Evolutionary conservation across 1,140 invertebrate species (phyloP), one percentile per base, ranked within the genome.

Genomic region (Cherax quadricarinatus): DNA sequence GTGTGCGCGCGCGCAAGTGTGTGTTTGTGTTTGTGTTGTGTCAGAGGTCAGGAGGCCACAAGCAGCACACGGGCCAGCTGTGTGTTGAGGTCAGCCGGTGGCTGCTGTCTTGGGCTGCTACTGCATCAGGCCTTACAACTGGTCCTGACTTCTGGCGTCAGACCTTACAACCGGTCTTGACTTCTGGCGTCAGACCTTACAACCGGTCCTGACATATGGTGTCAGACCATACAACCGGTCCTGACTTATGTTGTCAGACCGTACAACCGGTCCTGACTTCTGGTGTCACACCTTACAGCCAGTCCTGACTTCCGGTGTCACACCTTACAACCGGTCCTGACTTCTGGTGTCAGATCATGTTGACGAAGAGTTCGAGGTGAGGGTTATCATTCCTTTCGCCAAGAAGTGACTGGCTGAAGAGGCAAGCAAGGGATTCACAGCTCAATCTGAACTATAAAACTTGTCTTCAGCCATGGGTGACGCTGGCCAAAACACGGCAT

Each of bases 401-500:
- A 21, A 21, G 53, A 9, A 10, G 62, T 14, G 1, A 4, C 62
- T 66, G 62, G 14, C 1, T 60, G 57, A 3, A 60, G 21, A 75
- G 70, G 3, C n/a, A 24, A 21, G 24, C 24, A 3, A 41, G 30
- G 30, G 30, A 41, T 41, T 41, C 66, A 18, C 66, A 70, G 66
- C 18, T n/a, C 30, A 60, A 66, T 9, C 0, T 75, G 1, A 30
- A 12, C 70, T 75, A 10, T 24, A 10, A 75, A 7, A 30, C 70
- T 57, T 57, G 24, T 75, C 6, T 24, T 75, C 24, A 49, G 70
- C 60, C 83, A 85, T 85, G 83, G 70, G 24, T 70, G 62, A 85
- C 57, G 21, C 41, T 18, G 62, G 41, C 49, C 16, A n/a, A 24
- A n/a, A 66, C 24, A 48, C 16, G 10, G 9, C 83, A 16, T 48